Evolutionary conservation across 2,113 vertebrate genomes (phyloP).

Genomic region (Malurus elegans): DNA sequence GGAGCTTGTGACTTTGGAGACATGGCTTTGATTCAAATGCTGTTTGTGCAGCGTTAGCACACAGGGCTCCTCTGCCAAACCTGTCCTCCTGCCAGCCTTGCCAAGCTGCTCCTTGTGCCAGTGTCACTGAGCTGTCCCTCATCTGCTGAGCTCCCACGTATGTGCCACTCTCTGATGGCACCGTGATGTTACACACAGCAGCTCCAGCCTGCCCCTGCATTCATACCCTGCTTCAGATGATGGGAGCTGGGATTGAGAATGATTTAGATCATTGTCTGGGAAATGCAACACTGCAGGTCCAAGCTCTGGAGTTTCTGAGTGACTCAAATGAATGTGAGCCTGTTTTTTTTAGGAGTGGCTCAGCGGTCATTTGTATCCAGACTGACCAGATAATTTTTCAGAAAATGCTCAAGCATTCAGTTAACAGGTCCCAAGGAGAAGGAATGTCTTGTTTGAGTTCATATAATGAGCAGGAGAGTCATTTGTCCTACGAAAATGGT

Average conservation of each 20-base stretch:
- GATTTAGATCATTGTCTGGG: neutral
- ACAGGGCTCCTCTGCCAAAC: neutral
- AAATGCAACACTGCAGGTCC: rapidly evolving
- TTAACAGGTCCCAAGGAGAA: neutral
- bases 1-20: neutral
- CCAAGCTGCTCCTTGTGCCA: neutral
- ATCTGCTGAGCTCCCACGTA: neutral
- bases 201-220: neutral
- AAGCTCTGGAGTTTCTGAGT: neutral
- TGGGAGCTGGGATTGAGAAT: too few relatives aligned
- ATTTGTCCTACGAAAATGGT: neutral
- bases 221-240: too few relatives aligned
- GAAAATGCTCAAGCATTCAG: neutral
- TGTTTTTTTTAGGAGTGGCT: neutral
- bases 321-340: neutral
- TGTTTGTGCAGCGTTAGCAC: neutral
- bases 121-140: neutral
- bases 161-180: neutral
- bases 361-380: neutral
- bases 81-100: neutral
- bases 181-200: rapidly evolving
- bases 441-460: neutral
- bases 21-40: slow-evolving; percentile 28
- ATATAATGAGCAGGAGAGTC: neutral
- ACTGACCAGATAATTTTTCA: neutral